These are phyloP conservation scores for Sciurus carolinensis DNA, from an alignment of 2,797 vertebrate genomes.

Conservation along the genomic window DNA sequence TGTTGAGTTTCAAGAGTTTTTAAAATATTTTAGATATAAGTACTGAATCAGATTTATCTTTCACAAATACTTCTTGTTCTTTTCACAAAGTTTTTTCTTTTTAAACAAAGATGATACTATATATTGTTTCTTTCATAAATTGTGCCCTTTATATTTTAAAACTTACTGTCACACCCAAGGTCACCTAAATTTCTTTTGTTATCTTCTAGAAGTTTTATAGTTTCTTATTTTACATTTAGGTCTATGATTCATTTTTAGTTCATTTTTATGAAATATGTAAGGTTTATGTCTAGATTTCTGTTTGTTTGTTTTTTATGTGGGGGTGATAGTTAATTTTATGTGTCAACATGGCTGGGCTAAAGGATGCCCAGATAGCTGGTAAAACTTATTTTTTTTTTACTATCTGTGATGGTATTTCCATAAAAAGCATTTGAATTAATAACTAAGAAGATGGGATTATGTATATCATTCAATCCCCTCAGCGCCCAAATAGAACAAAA, in stretches of 20 bases:
- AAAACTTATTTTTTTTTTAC: background rate
- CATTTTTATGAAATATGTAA: background rate
- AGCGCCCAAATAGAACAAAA: background rate
- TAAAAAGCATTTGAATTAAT: background rate
- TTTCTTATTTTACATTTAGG: background rate
- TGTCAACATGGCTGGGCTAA: background rate
- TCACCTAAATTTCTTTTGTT: background rate
- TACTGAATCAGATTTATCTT: background rate
- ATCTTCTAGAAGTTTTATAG: background rate
- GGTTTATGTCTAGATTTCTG: background rate
- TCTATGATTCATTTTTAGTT: background rate
- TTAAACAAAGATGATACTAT: background rate
- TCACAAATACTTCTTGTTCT: background rate
- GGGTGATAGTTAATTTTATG: background rate
- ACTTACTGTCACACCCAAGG: background rate
- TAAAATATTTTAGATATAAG: background rate
- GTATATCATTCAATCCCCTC: background rate
- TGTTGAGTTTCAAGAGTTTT: background rate
- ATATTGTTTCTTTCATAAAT: slow-evolving; percentile 15
- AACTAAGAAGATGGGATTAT: background rate
- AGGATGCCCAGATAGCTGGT: background rate
- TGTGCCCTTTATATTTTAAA: background rate
- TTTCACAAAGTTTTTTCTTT: background rate
- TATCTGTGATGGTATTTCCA: background rate
- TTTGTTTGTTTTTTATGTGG: background rate